These are phyloP conservation scores for Agraylea sexmaculata DNA, from an alignment of 1,140 invertebrate genomes.

Conservation along the genomic window DNA sequence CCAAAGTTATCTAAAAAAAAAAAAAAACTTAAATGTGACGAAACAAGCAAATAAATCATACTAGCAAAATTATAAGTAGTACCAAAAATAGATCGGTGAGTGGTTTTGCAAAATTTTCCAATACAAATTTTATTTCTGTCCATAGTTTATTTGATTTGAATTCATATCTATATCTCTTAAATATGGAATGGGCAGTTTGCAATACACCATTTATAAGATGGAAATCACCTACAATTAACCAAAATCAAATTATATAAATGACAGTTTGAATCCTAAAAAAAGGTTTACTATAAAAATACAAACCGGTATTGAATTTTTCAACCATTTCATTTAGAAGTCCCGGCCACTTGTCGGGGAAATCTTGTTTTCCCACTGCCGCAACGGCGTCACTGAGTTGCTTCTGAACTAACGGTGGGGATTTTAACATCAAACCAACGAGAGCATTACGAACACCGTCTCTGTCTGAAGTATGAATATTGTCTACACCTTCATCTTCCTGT, in stretches of 20 bases:
- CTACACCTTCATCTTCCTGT: conserved; percentile 65
- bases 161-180: conserved; percentile 91
- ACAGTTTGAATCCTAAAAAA: conserved; percentile 9
- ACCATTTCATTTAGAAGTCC: conserved; percentile 82
- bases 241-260: not conserved
- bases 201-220: conserved; percentile 91
- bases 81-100: conserved; percentile 84
- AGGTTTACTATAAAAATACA: not conserved
- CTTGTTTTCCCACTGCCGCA: conserved; percentile 85
- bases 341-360: conserved; percentile 94
- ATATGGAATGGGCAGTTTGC: conserved; percentile 89
- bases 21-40: conserved; percentile 5
- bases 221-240: conserved; percentile 62
- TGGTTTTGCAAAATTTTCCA: conserved; percentile 86
- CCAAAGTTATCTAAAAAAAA: conserved; percentile 66
- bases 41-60: not conserved
- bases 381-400: conserved; percentile 93
- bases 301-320: conserved; percentile 72
- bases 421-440: conserved; percentile 88
- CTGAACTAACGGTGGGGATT: conserved; percentile 79
- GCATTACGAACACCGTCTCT: conserved; percentile 67
- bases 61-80: conserved; percentile 30
- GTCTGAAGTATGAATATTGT: conserved; percentile 74
- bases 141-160: conserved; percentile 91
- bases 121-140: conserved; percentile 93